Percentiles rank a stretch among this genome's conserved stretches.
phyloP scores from a whole-genome alignment of 2,888 invertebrate species.

The Synanthedon andrenaeformis region DNA sequence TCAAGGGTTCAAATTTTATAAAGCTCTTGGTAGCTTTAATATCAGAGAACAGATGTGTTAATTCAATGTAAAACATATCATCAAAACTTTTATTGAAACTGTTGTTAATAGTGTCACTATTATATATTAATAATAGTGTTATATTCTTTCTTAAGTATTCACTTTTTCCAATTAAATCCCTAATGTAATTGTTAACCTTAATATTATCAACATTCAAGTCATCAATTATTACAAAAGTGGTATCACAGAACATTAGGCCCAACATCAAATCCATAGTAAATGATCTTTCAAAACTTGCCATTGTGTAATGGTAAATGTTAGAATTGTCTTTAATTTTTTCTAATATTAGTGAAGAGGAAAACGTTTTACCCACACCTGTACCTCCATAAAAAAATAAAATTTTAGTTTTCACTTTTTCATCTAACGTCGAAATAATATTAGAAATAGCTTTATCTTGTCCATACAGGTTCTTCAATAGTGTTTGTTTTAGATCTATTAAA shows the following conservation, averaged over 20 bases:
- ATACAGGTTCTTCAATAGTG: conserved; percentile 30
- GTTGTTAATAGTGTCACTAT: conserved; percentile 31
- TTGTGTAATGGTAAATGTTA: conserved; percentile 55
- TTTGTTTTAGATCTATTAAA: conserved; percentile 17
- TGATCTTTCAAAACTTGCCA: conserved; percentile 41
- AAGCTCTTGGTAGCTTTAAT: conserved; percentile 28
- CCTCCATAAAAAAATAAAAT: conserved; percentile 51
- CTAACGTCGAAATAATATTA: conserved; percentile 29
- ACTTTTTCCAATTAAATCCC: conserved; percentile 34
- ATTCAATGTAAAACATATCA: conserved; percentile 18
- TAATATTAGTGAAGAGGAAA: conserved; percentile 37
- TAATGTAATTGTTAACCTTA: conserved; percentile 24
- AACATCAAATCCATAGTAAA: conserved; percentile 41
- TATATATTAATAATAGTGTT: conserved; percentile 46
- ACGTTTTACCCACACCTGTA: conserved; percentile 61
- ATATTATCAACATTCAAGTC: conserved; percentile 34
- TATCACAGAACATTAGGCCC: conserved; percentile 42
- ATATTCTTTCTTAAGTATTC: conserved; percentile 32
- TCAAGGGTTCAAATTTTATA: conserved; percentile 40
- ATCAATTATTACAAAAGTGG: conserved; percentile 44
- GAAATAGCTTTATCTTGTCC: conserved; percentile 40
- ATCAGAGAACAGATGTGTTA: conserved; percentile 25
- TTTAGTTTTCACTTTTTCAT: conserved; percentile 25
- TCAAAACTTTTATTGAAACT: conserved; percentile 33
- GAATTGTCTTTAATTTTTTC: conserved; percentile 29